These are phyloP conservation scores for Leptobrachium ailaonicum DNA, from an alignment of 2,113 vertebrate genomes.

Conservation along the genomic window DNA sequence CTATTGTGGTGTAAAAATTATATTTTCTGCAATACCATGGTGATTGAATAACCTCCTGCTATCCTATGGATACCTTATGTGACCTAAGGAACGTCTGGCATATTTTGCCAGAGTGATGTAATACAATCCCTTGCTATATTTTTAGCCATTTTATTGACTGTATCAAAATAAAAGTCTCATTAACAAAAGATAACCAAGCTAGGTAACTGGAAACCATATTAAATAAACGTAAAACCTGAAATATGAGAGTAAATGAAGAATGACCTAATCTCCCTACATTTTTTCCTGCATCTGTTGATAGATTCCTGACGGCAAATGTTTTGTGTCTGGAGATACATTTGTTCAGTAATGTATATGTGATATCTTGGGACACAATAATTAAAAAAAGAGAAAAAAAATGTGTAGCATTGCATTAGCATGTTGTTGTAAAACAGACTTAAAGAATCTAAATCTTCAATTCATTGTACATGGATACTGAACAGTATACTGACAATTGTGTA, in stretches of 20 bases:
- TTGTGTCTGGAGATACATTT: constrained; percentile 37
- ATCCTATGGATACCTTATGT: background rate
- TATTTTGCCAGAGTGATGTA: background rate
- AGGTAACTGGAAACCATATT: constrained; percentile 13
- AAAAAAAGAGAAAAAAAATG: too few relatives aligned
- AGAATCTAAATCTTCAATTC: too few relatives aligned
- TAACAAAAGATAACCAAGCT: constrained; percentile 8
- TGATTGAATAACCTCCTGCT: too few relatives aligned
- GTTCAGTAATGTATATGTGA: constrained; percentile 30
- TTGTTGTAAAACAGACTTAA: too few relatives aligned
- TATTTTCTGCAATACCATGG: too few relatives aligned
- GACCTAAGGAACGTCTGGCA: background rate
- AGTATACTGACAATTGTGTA: too few relatives aligned
- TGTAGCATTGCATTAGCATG: too few relatives aligned
- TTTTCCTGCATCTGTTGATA: constrained; percentile 36
- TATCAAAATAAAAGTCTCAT: constrained; percentile 1
- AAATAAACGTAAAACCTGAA: constrained; percentile 20
- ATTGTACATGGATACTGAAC: too few relatives aligned
- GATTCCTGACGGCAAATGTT: constrained; percentile 38
- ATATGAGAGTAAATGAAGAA: constrained; percentile 25
- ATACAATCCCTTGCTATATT: background rate
- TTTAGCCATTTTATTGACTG: background rate
- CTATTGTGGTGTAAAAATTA: too few relatives aligned
- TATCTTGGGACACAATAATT: too few relatives aligned
- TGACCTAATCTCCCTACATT: constrained; percentile 15